Evolutionary conservation across 2,113 vertebrate species (phyloP).

Genomic region (Salvator merianae): DNA sequence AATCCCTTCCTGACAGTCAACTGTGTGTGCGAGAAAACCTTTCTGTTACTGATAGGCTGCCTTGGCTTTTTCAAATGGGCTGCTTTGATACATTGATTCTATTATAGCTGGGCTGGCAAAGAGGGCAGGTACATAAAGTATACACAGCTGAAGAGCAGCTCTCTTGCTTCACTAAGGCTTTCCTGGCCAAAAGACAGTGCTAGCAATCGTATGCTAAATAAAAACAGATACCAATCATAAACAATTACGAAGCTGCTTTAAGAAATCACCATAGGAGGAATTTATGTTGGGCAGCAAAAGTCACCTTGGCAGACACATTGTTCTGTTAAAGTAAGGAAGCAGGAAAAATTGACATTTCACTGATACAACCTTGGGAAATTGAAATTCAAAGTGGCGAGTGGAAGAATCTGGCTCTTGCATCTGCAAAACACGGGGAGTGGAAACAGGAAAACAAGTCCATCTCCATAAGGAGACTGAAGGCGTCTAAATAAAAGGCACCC

Average conservation of each 20-base stretch:
- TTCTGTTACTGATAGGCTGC: constrained; percentile 1
- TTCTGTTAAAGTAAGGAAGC: constrained; percentile 67
- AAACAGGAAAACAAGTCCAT: constrained; percentile 42
- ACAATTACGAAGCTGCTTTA: constrained; percentile 70
- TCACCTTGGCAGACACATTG: constrained; percentile 78
- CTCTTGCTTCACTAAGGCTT: constrained; percentile 43
- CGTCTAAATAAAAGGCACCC: constrained; percentile 73
- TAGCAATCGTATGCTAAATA: constrained; percentile 72
- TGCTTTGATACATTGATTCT: constrained; percentile 68
- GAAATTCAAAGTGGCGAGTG: constrained; percentile 23
- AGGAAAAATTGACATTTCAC: constrained; percentile 76
- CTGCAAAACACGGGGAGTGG: constrained; percentile 51
- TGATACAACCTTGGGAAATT: constrained; percentile 78
- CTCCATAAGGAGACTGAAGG: constrained; percentile 66
- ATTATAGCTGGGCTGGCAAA: constrained; percentile 60
- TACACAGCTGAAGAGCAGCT: constrained; percentile 51
- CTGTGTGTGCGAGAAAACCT: constrained; percentile 43
- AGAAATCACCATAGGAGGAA: constrained; percentile 65
- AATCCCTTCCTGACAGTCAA: constrained; percentile 49
- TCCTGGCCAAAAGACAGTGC: constrained; percentile 43
- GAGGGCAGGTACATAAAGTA: constrained; percentile 63
- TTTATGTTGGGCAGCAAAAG: constrained; percentile 69
- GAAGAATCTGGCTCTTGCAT: constrained; percentile 69
- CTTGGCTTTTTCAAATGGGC: constrained; percentile 34
- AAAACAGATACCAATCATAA: constrained; percentile 73